phyloP scores from a whole-genome alignment of 2,797 vertebrate genomes.

The Xyrichtys novacula region DNA sequence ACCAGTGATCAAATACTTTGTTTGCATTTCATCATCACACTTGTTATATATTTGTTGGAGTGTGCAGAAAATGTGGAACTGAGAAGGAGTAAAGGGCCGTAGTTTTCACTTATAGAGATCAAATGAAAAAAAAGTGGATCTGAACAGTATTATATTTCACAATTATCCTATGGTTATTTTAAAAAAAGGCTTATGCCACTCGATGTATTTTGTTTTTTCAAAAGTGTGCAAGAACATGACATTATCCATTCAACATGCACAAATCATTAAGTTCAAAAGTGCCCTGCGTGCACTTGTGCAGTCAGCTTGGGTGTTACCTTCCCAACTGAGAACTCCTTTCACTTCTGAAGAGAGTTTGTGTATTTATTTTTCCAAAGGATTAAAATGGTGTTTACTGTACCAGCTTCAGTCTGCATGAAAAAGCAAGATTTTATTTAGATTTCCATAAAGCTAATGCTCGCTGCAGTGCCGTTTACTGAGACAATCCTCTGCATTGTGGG shows the following conservation, averaged over 20 bases:
- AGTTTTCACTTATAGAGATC: background rate
- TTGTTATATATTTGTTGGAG: background rate
- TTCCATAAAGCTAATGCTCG: slow-evolving; percentile 40
- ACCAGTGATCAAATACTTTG: background rate
- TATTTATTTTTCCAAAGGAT: slow-evolving; percentile 54
- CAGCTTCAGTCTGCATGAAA: background rate
- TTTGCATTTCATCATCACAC: background rate
- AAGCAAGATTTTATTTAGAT: slow-evolving; percentile 31
- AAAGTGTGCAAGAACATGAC: background rate
- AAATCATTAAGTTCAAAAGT: slow-evolving; percentile 28
- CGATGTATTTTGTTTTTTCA: background rate
- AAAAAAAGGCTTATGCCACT: background rate
- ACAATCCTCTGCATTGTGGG: slow-evolving; percentile 11
- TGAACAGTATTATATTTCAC: too few species aligned
- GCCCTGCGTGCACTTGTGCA: slow-evolving; percentile 21
- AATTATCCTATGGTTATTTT: background rate
- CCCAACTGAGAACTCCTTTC: slow-evolving; percentile 39
- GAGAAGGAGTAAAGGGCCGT: background rate
- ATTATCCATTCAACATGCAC: background rate
- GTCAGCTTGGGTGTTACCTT: slow-evolving; percentile 51
- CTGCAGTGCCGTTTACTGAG: slow-evolving; percentile 17
- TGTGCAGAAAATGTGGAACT: background rate
- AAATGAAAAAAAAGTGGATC: background rate
- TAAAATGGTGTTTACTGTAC: slow-evolving; percentile 35
- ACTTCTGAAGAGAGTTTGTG: slow-evolving; percentile 12